Conservation (phyloP, 2,113 vertebrate genomes). For the Nothocercus nigrocapillus region DNA sequence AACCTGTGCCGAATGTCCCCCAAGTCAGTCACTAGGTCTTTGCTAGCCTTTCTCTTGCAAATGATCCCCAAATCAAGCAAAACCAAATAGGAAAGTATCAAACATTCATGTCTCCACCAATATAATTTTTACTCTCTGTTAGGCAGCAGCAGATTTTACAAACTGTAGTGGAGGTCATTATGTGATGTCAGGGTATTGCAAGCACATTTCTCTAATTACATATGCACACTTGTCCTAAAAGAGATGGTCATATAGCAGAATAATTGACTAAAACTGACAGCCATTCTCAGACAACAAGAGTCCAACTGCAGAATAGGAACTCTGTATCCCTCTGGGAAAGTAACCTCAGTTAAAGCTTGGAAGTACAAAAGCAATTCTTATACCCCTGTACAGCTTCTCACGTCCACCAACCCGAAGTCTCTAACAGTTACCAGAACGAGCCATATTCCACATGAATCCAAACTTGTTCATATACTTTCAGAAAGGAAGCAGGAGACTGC, state of each 20-base stretch:
- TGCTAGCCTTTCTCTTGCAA: neutral
- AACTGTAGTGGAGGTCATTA: neutral
- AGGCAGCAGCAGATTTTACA: neutral
- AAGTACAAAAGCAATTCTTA: neutral
- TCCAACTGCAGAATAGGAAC: neutral
- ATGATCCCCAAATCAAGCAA: too few species aligned
- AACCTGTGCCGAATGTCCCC: neutral
- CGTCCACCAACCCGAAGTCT: neutral
- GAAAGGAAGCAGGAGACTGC: neutral
- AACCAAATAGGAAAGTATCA: too few species aligned
- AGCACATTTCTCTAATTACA: neutral
- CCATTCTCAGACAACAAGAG: fast-evolving
- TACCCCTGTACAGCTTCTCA: neutral
- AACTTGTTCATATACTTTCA: neutral
- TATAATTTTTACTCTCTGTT: neutral
- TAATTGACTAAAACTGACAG: neutral
- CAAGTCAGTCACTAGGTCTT: neutral
- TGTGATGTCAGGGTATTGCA: neutral
- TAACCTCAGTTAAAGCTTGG: neutral
- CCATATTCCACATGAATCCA: neutral
- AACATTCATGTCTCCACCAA: neutral
- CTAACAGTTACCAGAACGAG: neutral
- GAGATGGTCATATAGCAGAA: neutral
- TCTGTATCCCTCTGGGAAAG: neutral
- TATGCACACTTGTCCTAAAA: neutral